Evolutionary conservation across 2,888 invertebrate genomes (phyloP).

Genomic region (Machimus atricapillus): DNA sequence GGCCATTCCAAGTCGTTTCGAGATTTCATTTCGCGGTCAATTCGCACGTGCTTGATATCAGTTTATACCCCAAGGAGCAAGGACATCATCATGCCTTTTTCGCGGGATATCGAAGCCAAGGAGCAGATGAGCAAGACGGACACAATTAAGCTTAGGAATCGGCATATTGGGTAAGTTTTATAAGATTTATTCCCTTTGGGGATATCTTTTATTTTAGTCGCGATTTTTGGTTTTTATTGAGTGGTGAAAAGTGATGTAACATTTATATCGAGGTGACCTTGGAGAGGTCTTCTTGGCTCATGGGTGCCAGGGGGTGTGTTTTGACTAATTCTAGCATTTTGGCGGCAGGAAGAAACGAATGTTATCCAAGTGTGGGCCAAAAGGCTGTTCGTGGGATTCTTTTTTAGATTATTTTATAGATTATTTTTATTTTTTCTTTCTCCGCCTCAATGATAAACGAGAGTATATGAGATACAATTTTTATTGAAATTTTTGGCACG

Average conservation of each 20-base stretch:
- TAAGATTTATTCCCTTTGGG: not conserved
- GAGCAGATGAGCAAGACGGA: slow-evolving; percentile 81
- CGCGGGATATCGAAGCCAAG: slow-evolving; percentile 48
- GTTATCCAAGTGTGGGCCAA: not conserved
- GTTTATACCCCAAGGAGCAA: not conserved
- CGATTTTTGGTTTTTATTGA: not conserved
- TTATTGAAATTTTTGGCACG: not conserved
- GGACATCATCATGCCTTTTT: slow-evolving; percentile 37
- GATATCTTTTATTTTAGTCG: not conserved
- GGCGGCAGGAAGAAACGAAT: not conserved
- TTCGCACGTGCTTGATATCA: not conserved
- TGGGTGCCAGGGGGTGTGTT: not conserved
- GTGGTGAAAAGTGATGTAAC: not conserved
- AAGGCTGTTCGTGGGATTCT: not conserved
- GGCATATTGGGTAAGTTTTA: slow-evolving; percentile 79
- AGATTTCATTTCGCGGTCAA: not conserved
- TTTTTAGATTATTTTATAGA: too few species aligned
- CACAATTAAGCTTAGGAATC: slow-evolving; percentile 80
- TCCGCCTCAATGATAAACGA: not conserved
- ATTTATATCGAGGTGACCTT: not conserved
- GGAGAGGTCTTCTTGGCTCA: not conserved
- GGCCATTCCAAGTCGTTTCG: not conserved
- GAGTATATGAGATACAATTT: not conserved
- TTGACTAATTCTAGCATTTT: not conserved
- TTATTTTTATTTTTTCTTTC: too few species aligned